phyloP scores from a whole-genome alignment of 2,113 vertebrate species.

The Hippocampus comes region DNA sequence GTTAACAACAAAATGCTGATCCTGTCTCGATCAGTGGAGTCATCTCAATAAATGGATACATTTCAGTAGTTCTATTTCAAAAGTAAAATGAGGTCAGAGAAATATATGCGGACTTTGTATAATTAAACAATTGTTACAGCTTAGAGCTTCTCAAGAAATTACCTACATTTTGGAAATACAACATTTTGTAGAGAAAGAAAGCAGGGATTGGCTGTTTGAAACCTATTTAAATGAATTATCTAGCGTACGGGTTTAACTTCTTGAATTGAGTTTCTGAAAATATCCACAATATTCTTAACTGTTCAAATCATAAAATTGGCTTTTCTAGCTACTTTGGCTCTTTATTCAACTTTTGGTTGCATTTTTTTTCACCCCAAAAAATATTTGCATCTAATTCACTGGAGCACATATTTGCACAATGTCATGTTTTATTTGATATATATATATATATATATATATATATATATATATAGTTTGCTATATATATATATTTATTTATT shows the following conservation, averaged over 20 bases:
- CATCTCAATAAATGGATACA: too few relatives aligned
- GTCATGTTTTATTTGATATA: background rate
- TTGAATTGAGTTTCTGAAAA: background rate
- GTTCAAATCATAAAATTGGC: background rate
- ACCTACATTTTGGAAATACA: background rate
- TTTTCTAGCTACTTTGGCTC: background rate
- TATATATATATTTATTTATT: background rate
- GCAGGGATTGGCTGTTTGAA: background rate
- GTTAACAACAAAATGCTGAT: too few relatives aligned
- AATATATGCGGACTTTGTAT: background rate
- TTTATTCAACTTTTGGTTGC: background rate
- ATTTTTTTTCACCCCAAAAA: background rate
- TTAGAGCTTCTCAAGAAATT: background rate
- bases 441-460: background rate
- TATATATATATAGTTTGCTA: background rate
- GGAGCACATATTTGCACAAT: conserved; percentile 51
- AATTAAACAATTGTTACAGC: background rate
- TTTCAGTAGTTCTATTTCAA: too few relatives aligned
- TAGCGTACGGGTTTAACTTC: background rate
- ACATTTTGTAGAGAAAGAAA: background rate
- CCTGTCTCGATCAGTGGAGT: too few relatives aligned
- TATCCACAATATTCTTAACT: background rate
- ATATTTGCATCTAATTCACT: conserved; percentile 56
- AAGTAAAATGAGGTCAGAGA: background rate
- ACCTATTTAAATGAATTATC: background rate